Evolutionary conservation across 2,888 invertebrate species (phyloP).

Genomic region (Drosophila eohydei): DNA sequence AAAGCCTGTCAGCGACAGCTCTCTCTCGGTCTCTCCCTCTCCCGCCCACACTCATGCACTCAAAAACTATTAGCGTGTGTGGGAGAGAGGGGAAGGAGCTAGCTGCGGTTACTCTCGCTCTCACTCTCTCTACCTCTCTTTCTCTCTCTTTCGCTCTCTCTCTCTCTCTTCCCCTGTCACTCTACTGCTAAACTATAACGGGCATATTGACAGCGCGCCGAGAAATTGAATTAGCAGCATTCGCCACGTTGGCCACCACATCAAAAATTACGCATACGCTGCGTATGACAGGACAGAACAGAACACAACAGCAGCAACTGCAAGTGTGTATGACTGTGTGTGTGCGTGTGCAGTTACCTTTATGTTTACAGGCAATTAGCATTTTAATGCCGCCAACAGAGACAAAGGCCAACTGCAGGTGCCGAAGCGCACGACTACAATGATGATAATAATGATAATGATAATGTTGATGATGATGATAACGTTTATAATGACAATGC

Average conservation of each 20-base stretch:
- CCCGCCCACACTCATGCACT: neutral
- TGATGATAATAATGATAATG: conserved; percentile 38
- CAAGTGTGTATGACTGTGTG: conserved; percentile 25
- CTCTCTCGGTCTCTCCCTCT: neutral
- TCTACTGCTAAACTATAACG: conserved; percentile 48
- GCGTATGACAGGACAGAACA: conserved; percentile 31
- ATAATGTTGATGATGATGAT: conserved; percentile 16
- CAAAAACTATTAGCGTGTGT: conserved; percentile 48
- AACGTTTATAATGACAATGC: conserved; percentile 12
- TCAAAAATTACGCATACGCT: conserved; percentile 71
- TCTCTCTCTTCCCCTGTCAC: neutral
- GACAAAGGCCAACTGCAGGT: conserved; percentile 71
- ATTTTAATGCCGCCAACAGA: conserved; percentile 72
- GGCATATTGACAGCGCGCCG: conserved; percentile 63
- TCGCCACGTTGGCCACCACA: conserved; percentile 53
- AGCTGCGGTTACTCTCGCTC: neutral
- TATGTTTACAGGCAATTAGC: conserved; percentile 77
- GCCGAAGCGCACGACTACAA: conserved; percentile 53
- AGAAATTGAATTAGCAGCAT: conserved; percentile 68
- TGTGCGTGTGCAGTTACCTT: conserved; percentile 62
- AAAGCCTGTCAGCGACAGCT: conserved; percentile 68
- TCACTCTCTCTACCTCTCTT: no score
- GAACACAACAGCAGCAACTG: conserved; percentile 16
- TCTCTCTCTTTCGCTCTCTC: neutral
- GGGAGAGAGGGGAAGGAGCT: neutral